phyloP scores from a whole-genome alignment of 2,797 vertebrate species.

The Ceryle rudis region DNA sequence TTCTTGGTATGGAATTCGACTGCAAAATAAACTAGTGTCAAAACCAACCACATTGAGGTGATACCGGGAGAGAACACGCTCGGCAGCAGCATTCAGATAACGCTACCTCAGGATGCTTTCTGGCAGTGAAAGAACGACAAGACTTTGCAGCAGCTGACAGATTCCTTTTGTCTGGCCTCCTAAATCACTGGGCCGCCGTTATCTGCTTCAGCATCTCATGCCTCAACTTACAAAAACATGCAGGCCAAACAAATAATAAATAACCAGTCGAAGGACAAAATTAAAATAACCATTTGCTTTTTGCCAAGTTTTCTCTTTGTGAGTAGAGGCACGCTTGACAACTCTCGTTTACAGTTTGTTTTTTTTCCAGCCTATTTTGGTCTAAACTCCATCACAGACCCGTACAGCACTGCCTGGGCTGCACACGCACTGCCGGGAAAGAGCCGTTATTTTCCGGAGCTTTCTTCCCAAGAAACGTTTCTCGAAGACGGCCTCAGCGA shows the following conservation, averaged over 20 bases:
- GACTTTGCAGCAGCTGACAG: not conserved
- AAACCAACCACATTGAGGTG: not conserved
- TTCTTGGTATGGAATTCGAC: not conserved
- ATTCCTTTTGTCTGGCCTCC: constrained; percentile 51
- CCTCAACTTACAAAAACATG: not conserved
- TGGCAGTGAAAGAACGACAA: not conserved
- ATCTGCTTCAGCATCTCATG: not conserved
- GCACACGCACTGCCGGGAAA: not conserved
- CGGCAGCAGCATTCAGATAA: not conserved
- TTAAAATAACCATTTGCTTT: not conserved
- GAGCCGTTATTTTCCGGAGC: not conserved
- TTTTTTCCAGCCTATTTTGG: not conserved
- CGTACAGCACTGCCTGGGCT: not conserved
- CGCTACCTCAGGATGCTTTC: not conserved
- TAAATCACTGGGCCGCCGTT: not conserved
- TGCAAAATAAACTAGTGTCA: not conserved
- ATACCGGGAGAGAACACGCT: fast-evolving
- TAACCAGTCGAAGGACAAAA: not conserved
- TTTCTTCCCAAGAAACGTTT: not conserved
- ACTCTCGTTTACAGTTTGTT: not conserved
- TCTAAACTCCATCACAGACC: not conserved
- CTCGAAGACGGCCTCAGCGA: fast-evolving
- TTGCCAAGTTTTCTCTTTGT: not conserved
- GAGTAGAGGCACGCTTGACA: not conserved
- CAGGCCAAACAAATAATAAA: not conserved